Conservation (phyloP, 2,797 vertebrate genomes). For the Bradypodion pumilum region DNA sequence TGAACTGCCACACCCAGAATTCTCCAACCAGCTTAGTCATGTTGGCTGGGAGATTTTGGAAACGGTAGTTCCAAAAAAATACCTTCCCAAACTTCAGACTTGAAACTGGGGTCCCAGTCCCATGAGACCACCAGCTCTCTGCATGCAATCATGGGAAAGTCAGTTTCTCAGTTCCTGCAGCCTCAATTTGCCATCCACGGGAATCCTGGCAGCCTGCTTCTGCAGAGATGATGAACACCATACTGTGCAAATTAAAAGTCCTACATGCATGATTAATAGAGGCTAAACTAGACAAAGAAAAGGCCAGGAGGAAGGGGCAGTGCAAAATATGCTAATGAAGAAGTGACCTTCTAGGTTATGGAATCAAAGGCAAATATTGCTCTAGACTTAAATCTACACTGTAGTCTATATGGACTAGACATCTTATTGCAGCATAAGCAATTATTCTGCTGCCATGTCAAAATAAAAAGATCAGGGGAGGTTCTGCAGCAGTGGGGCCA, state of each 20-base stretch:
- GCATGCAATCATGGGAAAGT: neutral
- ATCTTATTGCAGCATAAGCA: neutral
- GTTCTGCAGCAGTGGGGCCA: neutral
- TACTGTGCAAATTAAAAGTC: slow-evolving; percentile 19
- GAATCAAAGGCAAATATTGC: slow-evolving; percentile 22
- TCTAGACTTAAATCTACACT: slow-evolving; percentile 7
- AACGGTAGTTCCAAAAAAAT: too few species aligned
- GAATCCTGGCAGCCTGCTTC: neutral
- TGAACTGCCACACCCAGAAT: too few species aligned
- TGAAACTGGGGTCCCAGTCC: neutral
- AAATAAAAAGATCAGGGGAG: neutral
- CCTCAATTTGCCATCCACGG: neutral
- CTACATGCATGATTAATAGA: slow-evolving; percentile 32
- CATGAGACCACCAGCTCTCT: neutral
- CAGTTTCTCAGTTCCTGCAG: neutral
- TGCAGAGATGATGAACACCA: neutral
- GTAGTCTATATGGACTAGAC: slow-evolving; percentile 11
- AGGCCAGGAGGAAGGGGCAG: slow-evolving; percentile 11
- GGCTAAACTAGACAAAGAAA: slow-evolving; percentile 25
- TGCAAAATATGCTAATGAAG: slow-evolving; percentile 6
- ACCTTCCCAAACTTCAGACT: too few species aligned
- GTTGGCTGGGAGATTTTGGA: too few species aligned
- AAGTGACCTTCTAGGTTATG: slow-evolving; percentile 5
- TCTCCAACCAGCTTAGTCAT: too few species aligned
- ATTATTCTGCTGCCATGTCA: neutral